Conservation (phyloP, 2,113 vertebrate genomes). For the Grus americana region DNA sequence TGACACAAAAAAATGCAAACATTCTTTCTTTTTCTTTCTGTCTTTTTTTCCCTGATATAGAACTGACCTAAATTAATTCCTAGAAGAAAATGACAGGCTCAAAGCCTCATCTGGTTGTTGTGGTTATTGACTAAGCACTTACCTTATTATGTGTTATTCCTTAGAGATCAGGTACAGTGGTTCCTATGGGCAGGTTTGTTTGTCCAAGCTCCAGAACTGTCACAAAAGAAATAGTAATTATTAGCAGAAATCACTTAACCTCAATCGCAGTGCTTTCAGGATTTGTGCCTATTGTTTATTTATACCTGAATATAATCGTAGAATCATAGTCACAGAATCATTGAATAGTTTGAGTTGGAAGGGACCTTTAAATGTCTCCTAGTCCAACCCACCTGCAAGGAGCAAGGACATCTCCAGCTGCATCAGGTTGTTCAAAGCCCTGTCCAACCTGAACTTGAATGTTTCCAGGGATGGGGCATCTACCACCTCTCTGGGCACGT, state of each 20-base stretch:
- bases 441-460: too few relatives aligned
- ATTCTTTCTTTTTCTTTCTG: neutral
- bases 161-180: neutral
- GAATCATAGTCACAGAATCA: too few relatives aligned
- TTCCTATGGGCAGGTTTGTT: neutral
- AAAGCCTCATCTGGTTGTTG: neutral
- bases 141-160: neutral
- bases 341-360: too few relatives aligned
- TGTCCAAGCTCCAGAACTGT: neutral
- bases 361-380: too few relatives aligned
- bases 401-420: too few relatives aligned
- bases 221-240: neutral
- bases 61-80: neutral
- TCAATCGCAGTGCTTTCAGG: neutral
- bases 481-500: too few relatives aligned
- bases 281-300: neutral
- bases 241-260: neutral
- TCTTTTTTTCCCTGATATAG: neutral
- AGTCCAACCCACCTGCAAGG: too few relatives aligned
- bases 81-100: neutral
- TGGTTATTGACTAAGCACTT: neutral
- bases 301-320: neutral
- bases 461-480: too few relatives aligned
- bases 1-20: neutral
- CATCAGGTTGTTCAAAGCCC: too few relatives aligned